Percentiles rank a stretch among this genome's conserved stretches.
phyloP scores from a whole-genome alignment of 2,797 vertebrate species.

The Phataginus tetradactyla region DNA sequence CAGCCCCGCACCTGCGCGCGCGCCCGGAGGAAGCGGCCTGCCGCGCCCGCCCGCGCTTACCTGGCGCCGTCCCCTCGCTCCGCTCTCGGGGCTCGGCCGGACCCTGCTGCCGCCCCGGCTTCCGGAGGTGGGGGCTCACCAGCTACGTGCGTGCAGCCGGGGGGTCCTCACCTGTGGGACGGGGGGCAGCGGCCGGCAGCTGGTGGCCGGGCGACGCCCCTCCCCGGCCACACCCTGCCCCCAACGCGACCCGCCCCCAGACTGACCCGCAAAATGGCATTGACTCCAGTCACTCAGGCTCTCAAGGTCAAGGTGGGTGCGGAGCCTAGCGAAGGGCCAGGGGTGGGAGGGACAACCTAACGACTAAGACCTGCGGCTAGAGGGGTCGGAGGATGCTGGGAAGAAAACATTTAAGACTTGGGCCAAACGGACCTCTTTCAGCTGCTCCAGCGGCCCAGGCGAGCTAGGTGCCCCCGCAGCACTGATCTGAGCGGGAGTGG shows the following conservation, averaged over 20 bases:
- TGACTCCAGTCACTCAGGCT: background rate
- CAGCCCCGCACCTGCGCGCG: background rate
- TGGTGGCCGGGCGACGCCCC: fast-evolving
- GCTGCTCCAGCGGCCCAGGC: background rate
- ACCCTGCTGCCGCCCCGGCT: fast-evolving
- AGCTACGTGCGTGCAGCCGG: no score
- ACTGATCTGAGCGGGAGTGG: background rate
- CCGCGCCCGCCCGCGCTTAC: background rate
- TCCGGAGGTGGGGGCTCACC: background rate
- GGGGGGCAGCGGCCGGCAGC: background rate
- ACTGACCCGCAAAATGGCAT: no score
- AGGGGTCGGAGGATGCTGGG: background rate
- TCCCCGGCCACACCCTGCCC: background rate
- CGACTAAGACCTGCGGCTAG: background rate
- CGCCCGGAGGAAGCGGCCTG: no score
- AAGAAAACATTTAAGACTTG: background rate
- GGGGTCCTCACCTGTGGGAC: background rate
- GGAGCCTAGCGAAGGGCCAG: background rate
- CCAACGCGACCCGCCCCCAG: fast-evolving
- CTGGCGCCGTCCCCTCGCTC: background rate
- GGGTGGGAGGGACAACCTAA: background rate
- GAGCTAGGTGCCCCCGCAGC: no score
- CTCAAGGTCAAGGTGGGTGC: background rate
- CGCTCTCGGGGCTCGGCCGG: background rate
- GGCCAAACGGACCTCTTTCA: background rate